phyloP scores from a whole-genome alignment of 2,888 invertebrate genomes.

The Aspidiotus destructor region DNA sequence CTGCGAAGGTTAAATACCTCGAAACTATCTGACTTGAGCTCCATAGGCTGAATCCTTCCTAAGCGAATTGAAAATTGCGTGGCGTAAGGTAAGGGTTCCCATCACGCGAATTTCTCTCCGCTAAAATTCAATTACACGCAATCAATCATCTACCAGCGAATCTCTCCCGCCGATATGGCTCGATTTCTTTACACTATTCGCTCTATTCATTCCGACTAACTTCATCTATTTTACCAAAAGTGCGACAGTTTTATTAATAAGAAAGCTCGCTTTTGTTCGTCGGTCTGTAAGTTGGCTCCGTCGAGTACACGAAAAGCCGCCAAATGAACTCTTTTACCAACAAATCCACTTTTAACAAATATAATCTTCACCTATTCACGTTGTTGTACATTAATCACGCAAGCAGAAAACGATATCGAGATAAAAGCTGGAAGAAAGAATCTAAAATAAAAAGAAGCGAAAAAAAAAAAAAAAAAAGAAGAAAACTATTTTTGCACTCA shows the following conservation, averaged over 20 bases:
- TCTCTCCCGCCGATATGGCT: conserved; percentile 21
- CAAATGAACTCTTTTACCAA: conserved; percentile 25
- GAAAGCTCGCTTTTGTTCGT: conserved; percentile 31
- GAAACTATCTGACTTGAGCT: not conserved
- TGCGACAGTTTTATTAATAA: conserved; percentile 32
- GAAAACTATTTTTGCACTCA: conserved; percentile 22
- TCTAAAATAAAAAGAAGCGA: conserved; percentile 18
- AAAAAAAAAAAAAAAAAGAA: conserved; percentile 14
- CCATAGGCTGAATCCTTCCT: not conserved
- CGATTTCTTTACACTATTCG: conserved; percentile 19
- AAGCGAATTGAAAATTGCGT: conserved; percentile 22
- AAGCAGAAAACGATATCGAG: not conserved
- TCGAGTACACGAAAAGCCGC: not conserved
- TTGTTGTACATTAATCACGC: conserved; percentile 28
- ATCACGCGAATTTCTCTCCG: conserved; percentile 22
- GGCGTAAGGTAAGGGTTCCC: conserved; percentile 24
- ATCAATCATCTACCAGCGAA: conserved; percentile 28
- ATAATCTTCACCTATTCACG: conserved; percentile 32
- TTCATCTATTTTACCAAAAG: conserved; percentile 26
- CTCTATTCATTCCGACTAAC: conserved; percentile 23
- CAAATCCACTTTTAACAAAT: conserved; percentile 31
- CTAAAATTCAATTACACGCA: conserved; percentile 31
- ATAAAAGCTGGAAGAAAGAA: conserved; percentile 6
- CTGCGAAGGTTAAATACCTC: not conserved
- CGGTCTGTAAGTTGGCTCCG: conserved; percentile 8